A percentile compares a stretch with the other conserved stretches of the same genome.
These are phyloP conservation scores for Phrynosoma blainvillii DNA, from an alignment of 2,113 vertebrate genomes.

Conservation along the genomic window DNA sequence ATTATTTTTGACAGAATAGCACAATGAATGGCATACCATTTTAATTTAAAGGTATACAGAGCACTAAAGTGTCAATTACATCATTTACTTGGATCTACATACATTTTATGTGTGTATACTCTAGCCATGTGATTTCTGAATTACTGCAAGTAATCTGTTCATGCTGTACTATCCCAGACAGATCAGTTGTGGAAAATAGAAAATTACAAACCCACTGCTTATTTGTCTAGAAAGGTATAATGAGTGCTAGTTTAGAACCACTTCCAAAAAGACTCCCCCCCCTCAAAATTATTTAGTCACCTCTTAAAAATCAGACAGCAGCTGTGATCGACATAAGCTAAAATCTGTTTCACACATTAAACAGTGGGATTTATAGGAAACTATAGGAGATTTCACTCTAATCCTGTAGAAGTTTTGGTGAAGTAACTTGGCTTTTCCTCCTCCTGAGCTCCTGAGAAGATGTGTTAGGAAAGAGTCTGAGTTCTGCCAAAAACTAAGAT, in stretches of 20 bases:
- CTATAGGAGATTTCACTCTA: slow-evolving; percentile 36
- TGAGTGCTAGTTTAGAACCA: slow-evolving; percentile 37
- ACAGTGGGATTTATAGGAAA: slow-evolving; percentile 37
- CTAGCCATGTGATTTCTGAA: not conserved
- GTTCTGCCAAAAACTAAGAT: slow-evolving; percentile 34
- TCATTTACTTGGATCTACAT: too few relatives aligned
- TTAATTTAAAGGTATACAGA: too few relatives aligned
- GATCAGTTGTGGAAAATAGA: not conserved
- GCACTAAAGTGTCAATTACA: too few relatives aligned
- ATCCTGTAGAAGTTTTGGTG: slow-evolving; percentile 42
- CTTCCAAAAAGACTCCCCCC: slow-evolving; percentile 28
- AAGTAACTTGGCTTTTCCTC: slow-evolving; percentile 27
- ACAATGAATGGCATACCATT: too few relatives aligned
- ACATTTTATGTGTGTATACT: too few relatives aligned
- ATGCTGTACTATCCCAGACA: too few relatives aligned
- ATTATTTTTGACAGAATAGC: too few relatives aligned
- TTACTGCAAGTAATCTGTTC: not conserved
- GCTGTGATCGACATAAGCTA: slow-evolving; percentile 27
- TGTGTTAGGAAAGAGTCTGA: slow-evolving; percentile 37
- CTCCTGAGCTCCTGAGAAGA: slow-evolving; percentile 46
- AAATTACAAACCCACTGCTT: slow-evolving; percentile 6
- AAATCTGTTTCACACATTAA: slow-evolving; percentile 50
- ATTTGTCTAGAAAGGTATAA: slow-evolving; percentile 32
- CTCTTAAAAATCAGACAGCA: slow-evolving; percentile 48
- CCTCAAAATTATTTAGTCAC: slow-evolving; percentile 41